Conservation (phyloP, 2,888 invertebrate genomes). For the Rotaria sp. region DNA sequence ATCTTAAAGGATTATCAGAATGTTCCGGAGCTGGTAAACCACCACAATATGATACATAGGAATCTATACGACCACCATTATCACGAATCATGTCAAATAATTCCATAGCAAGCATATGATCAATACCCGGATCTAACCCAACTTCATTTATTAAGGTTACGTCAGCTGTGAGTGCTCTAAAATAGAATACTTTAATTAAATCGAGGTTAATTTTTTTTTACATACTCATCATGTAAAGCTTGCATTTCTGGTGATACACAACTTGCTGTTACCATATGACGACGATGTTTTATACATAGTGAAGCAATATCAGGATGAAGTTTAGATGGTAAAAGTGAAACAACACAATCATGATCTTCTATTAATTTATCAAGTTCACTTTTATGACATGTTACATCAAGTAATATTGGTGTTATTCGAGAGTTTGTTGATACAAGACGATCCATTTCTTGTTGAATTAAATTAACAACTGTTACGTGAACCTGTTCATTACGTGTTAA, state of each 20-base stretch:
- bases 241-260: constrained; percentile 79
- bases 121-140: constrained; percentile 95
- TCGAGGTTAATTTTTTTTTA: background rate
- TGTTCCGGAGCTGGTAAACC: constrained; percentile 89
- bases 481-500: constrained; percentile 54
- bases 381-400: constrained; percentile 70
- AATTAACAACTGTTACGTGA: constrained; percentile 25
- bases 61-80: constrained; percentile 72
- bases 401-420: constrained; percentile 67
- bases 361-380: constrained; percentile 68
- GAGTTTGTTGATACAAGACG: constrained; percentile 67
- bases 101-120: constrained; percentile 89
- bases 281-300: constrained; percentile 74
- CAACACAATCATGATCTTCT: constrained; percentile 60
- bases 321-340: constrained; percentile 79
- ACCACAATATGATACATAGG: constrained; percentile 92
- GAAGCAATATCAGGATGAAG: constrained; percentile 77
- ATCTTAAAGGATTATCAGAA: constrained; percentile 69
- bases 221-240: constrained; percentile 67
- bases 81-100: constrained; percentile 79
- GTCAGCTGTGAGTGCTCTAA: constrained; percentile 70
- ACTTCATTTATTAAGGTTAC: constrained; percentile 90
- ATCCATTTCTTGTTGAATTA: constrained; percentile 79
- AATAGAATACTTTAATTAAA: constrained; percentile 55
- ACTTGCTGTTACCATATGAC: constrained; percentile 91